These are phyloP conservation scores for Lota lota DNA, from an alignment of 2,113 vertebrate species.

Conservation along the genomic window DNA sequence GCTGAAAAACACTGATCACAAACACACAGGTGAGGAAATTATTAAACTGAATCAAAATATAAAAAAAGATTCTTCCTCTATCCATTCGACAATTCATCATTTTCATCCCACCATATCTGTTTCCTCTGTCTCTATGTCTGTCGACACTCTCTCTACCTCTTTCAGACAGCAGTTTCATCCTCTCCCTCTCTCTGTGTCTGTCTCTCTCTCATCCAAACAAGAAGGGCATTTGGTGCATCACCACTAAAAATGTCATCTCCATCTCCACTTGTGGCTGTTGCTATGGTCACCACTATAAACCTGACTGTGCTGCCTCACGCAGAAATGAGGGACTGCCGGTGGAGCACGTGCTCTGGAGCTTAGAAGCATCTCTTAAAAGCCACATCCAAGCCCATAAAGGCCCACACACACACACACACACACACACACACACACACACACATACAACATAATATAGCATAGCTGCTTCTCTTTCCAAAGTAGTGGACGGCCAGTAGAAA, in stretches of 20 bases:
- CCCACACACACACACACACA: conserved; percentile 3
- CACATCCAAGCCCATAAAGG: conserved; percentile 22
- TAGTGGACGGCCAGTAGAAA: not conserved
- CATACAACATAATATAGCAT: not conserved
- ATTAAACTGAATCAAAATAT: too few relatives aligned
- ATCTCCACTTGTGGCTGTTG: conserved; percentile 61
- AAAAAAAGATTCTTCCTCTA: too few relatives aligned
- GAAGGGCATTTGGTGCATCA: conserved; percentile 52
- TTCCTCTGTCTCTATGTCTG: not conserved
- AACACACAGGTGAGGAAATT: too few relatives aligned
- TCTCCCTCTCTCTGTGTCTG: conserved; percentile 19
- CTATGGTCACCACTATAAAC: conserved; percentile 72
- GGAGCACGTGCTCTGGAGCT: conserved; percentile 19
- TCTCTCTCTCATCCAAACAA: conserved; percentile 50
- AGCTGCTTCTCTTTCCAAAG: conserved; percentile 3
- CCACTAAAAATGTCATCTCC: conserved; percentile 44
- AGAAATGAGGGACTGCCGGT: conserved; percentile 29
- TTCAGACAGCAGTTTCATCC: not conserved
- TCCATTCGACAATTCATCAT: too few relatives aligned
- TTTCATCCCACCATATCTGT: not conserved
- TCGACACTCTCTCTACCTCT: too few relatives aligned
- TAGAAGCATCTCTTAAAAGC: conserved; percentile 12
- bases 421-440: not conserved
- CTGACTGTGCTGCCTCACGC: conserved; percentile 36
- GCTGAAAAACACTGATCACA: too few relatives aligned